Conservation (phyloP, 2,113 vertebrate species). For the Thryonomys swinderianus region DNA sequence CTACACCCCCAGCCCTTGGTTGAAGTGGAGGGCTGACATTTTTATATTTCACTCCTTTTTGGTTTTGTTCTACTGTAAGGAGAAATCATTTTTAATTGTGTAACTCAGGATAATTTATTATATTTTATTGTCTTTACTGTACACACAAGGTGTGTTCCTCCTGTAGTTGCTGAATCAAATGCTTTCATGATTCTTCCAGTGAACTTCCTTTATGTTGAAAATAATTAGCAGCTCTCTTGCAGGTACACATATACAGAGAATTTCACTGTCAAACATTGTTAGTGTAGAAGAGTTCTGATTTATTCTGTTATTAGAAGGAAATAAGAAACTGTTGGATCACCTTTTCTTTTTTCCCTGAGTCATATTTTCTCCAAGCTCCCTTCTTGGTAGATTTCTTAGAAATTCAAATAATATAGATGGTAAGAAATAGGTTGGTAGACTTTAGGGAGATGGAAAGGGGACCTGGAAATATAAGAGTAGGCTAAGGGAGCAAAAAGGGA, state of each 20-base stretch:
- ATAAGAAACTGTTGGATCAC: not conserved
- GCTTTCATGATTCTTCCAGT: not conserved
- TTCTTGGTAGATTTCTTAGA: not conserved
- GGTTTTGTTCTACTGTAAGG: not conserved
- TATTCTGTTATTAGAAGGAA: not conserved
- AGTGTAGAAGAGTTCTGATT: not conserved
- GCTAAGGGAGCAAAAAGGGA: not conserved
- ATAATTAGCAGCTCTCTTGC: slow-evolving; percentile 5
- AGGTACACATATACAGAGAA: not conserved
- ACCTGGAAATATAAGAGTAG: too few relatives aligned
- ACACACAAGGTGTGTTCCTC: not conserved
- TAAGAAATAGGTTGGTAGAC: not conserved
- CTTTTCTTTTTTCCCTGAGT: not conserved
- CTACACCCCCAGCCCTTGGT: too few relatives aligned
- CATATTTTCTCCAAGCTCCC: not conserved
- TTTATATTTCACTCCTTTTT: slow-evolving; percentile 27
- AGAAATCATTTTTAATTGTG: slow-evolving; percentile 19
- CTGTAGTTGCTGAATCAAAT: not conserved
- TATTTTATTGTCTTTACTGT: not conserved
- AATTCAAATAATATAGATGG: not conserved
- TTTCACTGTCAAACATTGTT: slow-evolving; percentile 11
- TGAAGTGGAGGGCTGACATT: not conserved
- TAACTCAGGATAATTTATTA: slow-evolving; percentile 15
- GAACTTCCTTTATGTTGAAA: slow-evolving; percentile 12
- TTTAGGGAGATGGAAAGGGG: not conserved